Base-by-base conservation (phyloP, 23 tunicate genomes). In the Diplosoma virens region DNA sequence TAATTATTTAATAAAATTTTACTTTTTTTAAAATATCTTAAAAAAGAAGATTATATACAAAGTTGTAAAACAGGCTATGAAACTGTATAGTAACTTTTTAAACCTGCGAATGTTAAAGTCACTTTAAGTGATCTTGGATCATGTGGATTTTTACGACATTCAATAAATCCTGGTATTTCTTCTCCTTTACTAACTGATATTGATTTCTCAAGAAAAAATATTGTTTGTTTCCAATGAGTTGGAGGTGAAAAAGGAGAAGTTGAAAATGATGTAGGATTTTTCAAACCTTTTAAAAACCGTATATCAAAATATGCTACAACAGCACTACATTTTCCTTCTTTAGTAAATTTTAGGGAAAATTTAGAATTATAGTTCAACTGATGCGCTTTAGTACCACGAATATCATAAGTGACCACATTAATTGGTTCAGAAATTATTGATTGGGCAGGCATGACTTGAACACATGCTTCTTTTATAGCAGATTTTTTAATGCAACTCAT, bases 191-290 rank as follows among this genome's bases (percentile, higher is more conserved):
- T 46, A 0, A 81, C 91, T 32, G 53, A 33, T 11, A 71, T 24
- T 23, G 84, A 28, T 36, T 92, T 27, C 20, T 48, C 47, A 16
- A 94, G 79, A 37, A 88, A 87, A 36, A 94, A 88, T 0, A 87
- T 78, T 0, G 90, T 79, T 71, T 94, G 99, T 66, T 94, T 94
- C 99, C 99, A 94, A 59, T 94, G 99, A 45, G 99, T 94, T 29
- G 84, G 52, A 4, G 70, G 74, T 1, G 66, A 37, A 47, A 63
- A 63, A 1, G 99, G 99, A n/a, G 71, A 70, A 23, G 99, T 94
- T n/a, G 90, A 61, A 60, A 94, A 88, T 28, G 75, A 71, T 30
- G 71, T 45, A 45, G 70, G 74, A 22, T 47, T 32, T 0, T 37
- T 26, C 63, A 88, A 75, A 60, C 83, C 95, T 17, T 33, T 26